A percentile compares a stretch with the other conserved stretches of the same genome.
phyloP scores from a whole-genome alignment of 2,888 invertebrate genomes.

The Leptinotarsa rubiginosa region DNA sequence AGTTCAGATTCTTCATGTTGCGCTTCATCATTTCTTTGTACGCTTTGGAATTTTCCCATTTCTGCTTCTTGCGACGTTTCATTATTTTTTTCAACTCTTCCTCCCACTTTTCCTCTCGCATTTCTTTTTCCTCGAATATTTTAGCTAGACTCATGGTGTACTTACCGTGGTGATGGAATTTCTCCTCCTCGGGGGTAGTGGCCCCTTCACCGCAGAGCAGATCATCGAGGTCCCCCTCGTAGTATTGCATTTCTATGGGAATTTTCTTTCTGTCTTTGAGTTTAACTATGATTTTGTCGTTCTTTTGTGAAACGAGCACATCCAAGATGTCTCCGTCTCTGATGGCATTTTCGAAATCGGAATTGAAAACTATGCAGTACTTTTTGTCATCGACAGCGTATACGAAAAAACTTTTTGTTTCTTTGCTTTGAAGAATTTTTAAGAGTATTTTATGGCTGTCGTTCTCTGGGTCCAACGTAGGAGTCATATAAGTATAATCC shows the following conservation, averaged over 20 bases:
- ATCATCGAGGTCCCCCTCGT: slow-evolving; percentile 63
- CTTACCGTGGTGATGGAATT: slow-evolving; percentile 68
- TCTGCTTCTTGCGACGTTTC: slow-evolving; percentile 61
- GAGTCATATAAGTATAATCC: slow-evolving; percentile 81
- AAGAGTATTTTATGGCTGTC: slow-evolving; percentile 75
- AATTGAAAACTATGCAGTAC: slow-evolving; percentile 81
- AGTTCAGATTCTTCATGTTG: slow-evolving; percentile 74
- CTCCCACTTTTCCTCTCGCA: slow-evolving; percentile 75
- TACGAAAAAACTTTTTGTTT: slow-evolving; percentile 74
- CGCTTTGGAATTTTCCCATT: slow-evolving; percentile 63
- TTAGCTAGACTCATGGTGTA: slow-evolving; percentile 75
- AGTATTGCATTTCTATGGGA: slow-evolving; percentile 69
- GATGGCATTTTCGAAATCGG: slow-evolving; percentile 80
- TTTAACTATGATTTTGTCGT: slow-evolving; percentile 79
- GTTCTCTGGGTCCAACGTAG: slow-evolving; percentile 76
- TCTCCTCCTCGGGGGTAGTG: slow-evolving; percentile 70
- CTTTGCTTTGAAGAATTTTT: slow-evolving; percentile 72
- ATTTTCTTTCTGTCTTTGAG: slow-evolving; percentile 80
- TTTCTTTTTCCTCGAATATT: slow-evolving; percentile 84
- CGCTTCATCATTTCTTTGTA: slow-evolving; percentile 76
- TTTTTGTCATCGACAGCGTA: slow-evolving; percentile 81
- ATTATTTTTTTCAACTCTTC: slow-evolving; percentile 62
- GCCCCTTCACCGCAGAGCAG: slow-evolving; percentile 80
- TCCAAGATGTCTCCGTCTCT: slow-evolving; percentile 82
- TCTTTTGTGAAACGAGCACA: slow-evolving; percentile 81